These are phyloP conservation scores for Callyntrura guangdongensis DNA, from an alignment of 2,888 invertebrate genomes.

Conservation along the genomic window DNA sequence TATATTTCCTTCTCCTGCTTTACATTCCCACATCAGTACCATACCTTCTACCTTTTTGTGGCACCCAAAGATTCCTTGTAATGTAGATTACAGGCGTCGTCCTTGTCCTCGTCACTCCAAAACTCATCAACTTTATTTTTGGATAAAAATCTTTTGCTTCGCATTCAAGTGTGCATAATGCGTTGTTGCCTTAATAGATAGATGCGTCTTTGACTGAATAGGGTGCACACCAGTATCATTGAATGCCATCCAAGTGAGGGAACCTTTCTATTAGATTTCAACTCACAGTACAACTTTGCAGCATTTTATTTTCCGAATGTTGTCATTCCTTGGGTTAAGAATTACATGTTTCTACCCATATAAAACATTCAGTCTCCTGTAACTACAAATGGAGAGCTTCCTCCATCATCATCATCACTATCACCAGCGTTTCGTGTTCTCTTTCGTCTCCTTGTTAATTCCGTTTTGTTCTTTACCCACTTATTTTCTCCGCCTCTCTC, in stretches of 20 bases:
- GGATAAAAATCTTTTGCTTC: neutral
- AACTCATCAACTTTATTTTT: conserved; percentile 18
- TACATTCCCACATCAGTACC: neutral
- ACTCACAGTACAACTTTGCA: too few species aligned
- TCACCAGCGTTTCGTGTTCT: neutral
- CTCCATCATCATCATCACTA: neutral
- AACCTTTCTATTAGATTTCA: too few species aligned
- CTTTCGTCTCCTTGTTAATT: conserved; percentile 55
- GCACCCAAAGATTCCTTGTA: neutral
- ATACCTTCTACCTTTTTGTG: neutral
- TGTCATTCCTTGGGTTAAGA: neutral
- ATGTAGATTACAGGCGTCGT: neutral
- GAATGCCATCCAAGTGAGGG: too few species aligned
- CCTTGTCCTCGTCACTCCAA: neutral
- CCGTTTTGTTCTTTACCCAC: conserved; percentile 50
- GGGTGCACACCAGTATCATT: too few species aligned
- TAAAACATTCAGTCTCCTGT: neutral
- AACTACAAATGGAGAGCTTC: neutral
- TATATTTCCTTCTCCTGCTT: neutral
- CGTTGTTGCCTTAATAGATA: conserved; percentile 27
- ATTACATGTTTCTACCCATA: too few species aligned
- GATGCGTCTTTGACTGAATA: neutral
- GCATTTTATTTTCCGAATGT: too few species aligned
- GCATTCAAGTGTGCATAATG: conserved; percentile 38
- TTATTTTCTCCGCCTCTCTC: conserved; percentile 14